A percentile compares a stretch with the other conserved stretches of the same genome.
Conservation (phyloP, 1,140 invertebrate species). For the Potamilus streckersoni region DNA sequence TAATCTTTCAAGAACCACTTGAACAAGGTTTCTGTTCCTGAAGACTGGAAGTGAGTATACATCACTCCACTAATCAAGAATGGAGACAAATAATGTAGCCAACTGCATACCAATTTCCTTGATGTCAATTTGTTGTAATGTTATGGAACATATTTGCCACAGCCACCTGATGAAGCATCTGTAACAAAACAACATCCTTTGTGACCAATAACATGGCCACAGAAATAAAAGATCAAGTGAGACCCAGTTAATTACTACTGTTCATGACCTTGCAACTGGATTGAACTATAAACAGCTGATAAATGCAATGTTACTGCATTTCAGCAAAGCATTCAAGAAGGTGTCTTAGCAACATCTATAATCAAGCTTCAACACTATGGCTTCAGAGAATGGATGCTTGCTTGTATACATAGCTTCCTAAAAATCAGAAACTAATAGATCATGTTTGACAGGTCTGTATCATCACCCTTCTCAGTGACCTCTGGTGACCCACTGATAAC, state of each 20-base stretch:
- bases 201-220: too few relatives aligned
- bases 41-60: not conserved
- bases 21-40: too few relatives aligned
- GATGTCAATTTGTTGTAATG: not conserved
- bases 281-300: too few relatives aligned
- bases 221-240: not conserved
- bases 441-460: constrained; percentile 4
- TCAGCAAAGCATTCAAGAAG: constrained; percentile 29
- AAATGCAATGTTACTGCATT: constrained; percentile 18
- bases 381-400: not conserved
- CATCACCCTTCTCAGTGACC: not conserved
- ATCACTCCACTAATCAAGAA: not conserved
- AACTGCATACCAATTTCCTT: not conserved
- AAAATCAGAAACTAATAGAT: constrained; percentile 14
- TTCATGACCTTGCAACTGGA: too few relatives aligned
- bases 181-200: too few relatives aligned
- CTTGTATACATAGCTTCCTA: constrained; percentile 21
- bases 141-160: not conserved
- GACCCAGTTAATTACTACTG: too few relatives aligned
- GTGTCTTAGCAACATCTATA: constrained; percentile 14
- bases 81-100: not conserved
- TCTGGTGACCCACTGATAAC: constrained; percentile 34
- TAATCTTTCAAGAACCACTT: not conserved
- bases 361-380: constrained; percentile 14
- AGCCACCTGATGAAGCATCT: not conserved